Evolutionary conservation across 2,797 vertebrate species (phyloP).

Genomic region (Epinephelus awoara): DNA sequence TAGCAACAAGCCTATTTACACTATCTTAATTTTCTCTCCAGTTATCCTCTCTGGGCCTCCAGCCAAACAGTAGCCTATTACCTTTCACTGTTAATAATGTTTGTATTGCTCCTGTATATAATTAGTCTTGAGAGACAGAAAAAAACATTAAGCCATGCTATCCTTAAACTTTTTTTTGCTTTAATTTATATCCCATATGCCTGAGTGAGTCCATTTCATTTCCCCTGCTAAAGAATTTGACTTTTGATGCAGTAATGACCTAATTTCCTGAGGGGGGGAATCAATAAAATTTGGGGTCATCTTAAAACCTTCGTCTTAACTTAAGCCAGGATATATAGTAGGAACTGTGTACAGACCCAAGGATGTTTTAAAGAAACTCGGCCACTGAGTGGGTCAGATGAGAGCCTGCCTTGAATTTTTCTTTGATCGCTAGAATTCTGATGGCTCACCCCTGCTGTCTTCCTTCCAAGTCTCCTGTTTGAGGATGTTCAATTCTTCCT

Average conservation of each 20-base stretch:
- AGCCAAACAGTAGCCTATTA: slow-evolving; percentile 15
- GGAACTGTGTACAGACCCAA: background rate
- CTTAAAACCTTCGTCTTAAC: slow-evolving; percentile 1
- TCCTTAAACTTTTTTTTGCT: background rate
- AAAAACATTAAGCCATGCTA: background rate
- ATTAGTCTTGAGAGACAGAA: slow-evolving; percentile 3
- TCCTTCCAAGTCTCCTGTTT: background rate
- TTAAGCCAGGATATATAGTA: background rate
- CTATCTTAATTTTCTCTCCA: slow-evolving; percentile 1
- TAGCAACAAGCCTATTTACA: slow-evolving; percentile 28
- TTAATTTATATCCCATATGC: background rate
- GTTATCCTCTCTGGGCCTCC: slow-evolving; percentile 8
- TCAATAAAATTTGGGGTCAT: background rate
- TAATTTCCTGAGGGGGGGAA: background rate
- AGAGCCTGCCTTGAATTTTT: background rate
- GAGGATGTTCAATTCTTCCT: background rate
- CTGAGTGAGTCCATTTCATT: background rate
- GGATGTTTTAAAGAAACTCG: background rate
- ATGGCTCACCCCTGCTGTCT: background rate
- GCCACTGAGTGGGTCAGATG: background rate
- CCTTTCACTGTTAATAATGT: slow-evolving; percentile 13
- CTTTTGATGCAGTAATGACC: background rate
- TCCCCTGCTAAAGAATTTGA: background rate
- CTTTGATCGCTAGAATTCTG: background rate
- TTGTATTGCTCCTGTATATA: background rate